A percentile compares a stretch with the other conserved stretches of the same genome.
Conservation (phyloP, 2,888 invertebrate genomes). For the Polylopha cassiicola region DNA sequence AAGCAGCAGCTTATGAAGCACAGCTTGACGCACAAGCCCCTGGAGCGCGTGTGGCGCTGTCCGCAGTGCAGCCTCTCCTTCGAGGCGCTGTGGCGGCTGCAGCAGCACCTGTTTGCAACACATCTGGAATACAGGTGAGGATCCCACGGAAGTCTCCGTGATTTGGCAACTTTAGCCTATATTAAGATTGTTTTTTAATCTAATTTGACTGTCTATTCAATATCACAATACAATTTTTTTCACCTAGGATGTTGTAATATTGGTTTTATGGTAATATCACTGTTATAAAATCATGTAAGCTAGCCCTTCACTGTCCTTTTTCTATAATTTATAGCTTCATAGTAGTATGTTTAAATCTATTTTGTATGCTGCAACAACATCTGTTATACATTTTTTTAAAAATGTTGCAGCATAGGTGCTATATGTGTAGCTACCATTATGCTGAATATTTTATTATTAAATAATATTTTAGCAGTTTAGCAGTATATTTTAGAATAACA, state of each 20-base stretch:
- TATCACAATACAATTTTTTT: no score
- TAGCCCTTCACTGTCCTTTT: no score
- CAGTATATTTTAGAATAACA: neutral
- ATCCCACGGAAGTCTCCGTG: neutral
- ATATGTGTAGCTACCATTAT: no score
- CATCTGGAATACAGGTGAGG: constrained; percentile 58
- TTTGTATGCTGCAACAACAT: no score
- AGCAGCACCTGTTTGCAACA: constrained; percentile 63
- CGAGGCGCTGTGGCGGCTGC: constrained; percentile 61
- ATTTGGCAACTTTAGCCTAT: constrained; percentile 2
- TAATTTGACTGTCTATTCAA: constrained; percentile 4
- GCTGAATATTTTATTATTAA: no score
- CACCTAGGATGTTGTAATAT: no score
- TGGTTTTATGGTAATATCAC: no score
- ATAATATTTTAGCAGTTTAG: neutral
- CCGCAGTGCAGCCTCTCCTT: constrained; percentile 62
- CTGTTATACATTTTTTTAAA: neutral
- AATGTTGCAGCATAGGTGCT: neutral
- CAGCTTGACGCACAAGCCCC: constrained; percentile 54
- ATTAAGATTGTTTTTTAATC: neutral
- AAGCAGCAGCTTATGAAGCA: constrained; percentile 69
- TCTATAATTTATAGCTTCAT: no score
- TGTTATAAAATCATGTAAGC: no score
- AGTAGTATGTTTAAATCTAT: no score
- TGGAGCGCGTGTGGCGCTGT: constrained; percentile 61